Conservation (phyloP, 1,140 invertebrate genomes). For the Ceratoteleas bidentatus region DNA sequence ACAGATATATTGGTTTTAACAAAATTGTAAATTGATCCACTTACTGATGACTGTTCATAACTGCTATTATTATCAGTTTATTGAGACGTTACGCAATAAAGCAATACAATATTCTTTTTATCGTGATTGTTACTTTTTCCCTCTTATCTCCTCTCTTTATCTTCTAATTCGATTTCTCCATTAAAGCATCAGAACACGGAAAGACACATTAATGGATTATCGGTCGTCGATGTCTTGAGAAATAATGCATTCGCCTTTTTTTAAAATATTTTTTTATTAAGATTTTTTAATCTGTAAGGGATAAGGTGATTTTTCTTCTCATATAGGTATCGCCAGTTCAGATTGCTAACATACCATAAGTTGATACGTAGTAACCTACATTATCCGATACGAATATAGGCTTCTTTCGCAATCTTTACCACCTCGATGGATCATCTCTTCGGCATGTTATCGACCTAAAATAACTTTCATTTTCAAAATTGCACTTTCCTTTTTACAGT, state of each 20-base stretch:
- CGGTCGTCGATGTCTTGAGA: no score
- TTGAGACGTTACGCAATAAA: neutral
- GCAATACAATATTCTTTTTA: neutral
- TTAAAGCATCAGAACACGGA: no score
- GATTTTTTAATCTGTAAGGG: neutral
- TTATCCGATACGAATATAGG: neutral
- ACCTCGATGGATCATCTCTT: neutral
- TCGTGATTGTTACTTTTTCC: neutral
- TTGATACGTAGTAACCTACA: neutral
- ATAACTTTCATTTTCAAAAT: neutral
- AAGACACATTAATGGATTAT: no score
- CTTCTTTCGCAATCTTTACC: neutral
- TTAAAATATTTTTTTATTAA: no score
- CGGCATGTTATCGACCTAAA: no score
- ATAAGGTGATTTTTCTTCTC: neutral
- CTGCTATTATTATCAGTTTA: neutral
- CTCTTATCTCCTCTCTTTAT: neutral
- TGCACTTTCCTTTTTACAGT: no score
- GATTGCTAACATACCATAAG: neutral
- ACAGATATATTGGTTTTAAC: no score
- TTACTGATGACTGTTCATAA: neutral
- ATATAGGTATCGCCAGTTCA: neutral
- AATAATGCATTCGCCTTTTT: no score
- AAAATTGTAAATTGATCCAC: no score
- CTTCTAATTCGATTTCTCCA: neutral